These are phyloP conservation scores for Desmophyllum pertusum DNA, from an alignment of 92 coral and sea anemone genomes.

Conservation along the genomic window DNA sequence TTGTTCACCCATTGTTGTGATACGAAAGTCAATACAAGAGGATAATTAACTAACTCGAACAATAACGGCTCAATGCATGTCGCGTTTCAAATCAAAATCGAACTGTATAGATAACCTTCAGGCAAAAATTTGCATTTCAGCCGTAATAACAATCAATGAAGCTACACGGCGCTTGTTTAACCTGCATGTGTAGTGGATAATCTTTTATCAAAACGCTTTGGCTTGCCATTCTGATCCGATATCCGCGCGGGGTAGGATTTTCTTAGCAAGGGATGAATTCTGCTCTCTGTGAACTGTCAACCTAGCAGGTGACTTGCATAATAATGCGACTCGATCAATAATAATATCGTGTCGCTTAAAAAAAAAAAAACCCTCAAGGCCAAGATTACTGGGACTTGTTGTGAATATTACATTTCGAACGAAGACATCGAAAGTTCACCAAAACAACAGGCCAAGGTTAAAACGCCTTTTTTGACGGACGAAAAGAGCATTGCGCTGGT, in stretches of 20 bases:
- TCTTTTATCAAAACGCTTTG: conserved; percentile 21
- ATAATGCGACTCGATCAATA: neutral
- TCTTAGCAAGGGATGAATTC: conserved; percentile 8
- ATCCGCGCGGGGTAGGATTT: neutral
- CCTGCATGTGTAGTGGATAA: neutral
- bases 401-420: conserved; percentile 2
- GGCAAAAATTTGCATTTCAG: conserved; percentile 38
- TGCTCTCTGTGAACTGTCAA: neutral
- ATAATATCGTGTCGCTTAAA: conserved; percentile 31
- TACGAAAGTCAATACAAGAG: conserved; percentile 44
- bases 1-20: conserved; percentile 44
- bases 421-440: neutral
- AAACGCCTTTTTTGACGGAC: neutral
- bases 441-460: conserved; percentile 4
- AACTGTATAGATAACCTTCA: conserved; percentile 19
- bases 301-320: conserved; percentile 39
- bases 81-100: conserved; percentile 36
- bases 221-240: neutral
- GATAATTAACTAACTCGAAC: conserved; percentile 43
- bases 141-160: neutral
- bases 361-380: neutral
- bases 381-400: conserved; percentile 9
- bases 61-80: conserved; percentile 37
- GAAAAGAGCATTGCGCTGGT: neutral
- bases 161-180: conserved; percentile 1